Base-by-base conservation (phyloP, 2,888 invertebrate genomes). In the Ophonus ardosiacus region DNA sequence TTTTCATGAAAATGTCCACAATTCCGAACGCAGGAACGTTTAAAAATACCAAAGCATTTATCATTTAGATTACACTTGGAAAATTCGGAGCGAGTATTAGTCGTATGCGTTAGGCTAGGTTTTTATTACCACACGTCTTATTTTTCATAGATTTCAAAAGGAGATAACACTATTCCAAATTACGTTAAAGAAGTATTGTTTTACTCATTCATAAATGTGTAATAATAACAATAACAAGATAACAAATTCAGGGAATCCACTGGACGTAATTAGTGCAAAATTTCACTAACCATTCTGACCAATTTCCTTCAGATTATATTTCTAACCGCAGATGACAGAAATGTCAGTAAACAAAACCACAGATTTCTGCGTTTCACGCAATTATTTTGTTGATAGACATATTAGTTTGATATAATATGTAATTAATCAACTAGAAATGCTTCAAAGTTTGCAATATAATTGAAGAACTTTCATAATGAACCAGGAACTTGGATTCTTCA, bases 381-480 rank as follows among this genome's bases (percentile, higher is more conserved):
- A 31, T 65, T 65, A 65, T 65, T n/a, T 65, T 65, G n/a, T 65
- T 65, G 65, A 65, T 65, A 65, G 24, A 24, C 21, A 65, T 24
- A 24, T 65, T 24, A 13, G 24, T 65, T 65, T 65, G 65, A 31
- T 24, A 65, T 13, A 65, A 18, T n/a, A n/a, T n/a, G n/a, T n/a
- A 13, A 31, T 65, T 24, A 65, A 31, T 65, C 65, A 63, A 65
- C 59, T 18, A 31, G 31, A 31, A 31, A 31, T 31, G 59, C 1
- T 65, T 65, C 4, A 24, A 65, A 15, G 31, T 15, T 15, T 8
- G 31, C 68, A 38, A 38, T 15, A 31, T n/a, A 40, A 3, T 7
- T 21, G 21, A 63, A 18, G 18, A 63, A 63, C 63, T 63, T 21
- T 59, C 18, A 59, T 15, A 59, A 59, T 10, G 63, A 68, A 68